Evolutionary conservation across 2,888 invertebrate genomes (phyloP).

Genomic region (Nasonia oneida): DNA sequence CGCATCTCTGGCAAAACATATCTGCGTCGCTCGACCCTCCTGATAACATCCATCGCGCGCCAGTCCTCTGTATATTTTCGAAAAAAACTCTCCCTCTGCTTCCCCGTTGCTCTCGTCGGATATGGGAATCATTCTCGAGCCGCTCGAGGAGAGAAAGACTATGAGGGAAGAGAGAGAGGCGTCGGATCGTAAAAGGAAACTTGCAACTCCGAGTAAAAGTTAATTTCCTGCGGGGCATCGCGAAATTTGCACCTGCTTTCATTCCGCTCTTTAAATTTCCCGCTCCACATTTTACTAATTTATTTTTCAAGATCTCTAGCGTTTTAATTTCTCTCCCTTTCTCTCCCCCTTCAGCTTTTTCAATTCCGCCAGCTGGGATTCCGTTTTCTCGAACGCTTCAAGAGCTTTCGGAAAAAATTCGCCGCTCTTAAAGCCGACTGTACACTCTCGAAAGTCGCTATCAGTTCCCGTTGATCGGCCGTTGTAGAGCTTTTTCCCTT

Average conservation of each 20-base stretch:
- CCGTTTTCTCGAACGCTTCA: conserved; percentile 10
- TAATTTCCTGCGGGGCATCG: conserved; percentile 24
- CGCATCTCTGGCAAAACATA: not conserved
- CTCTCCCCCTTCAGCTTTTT: conserved; percentile 5
- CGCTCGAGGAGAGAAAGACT: not conserved
- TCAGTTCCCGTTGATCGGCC: too few species aligned
- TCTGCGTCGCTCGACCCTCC: not conserved
- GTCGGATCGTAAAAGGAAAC: conserved; percentile 18
- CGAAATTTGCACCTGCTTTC: conserved; percentile 20
- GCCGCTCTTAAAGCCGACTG: not conserved
- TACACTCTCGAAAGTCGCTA: not conserved
- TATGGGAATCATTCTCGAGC: not conserved
- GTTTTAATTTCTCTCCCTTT: conserved; percentile 32
- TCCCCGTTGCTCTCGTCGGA: not conserved
- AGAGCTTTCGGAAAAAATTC: not conserved
- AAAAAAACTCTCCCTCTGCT: not conserved
- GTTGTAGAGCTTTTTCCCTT: not conserved
- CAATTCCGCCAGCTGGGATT: not conserved
- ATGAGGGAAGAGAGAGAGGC: not conserved
- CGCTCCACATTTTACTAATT: conserved; percentile 25
- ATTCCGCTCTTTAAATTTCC: conserved; percentile 15
- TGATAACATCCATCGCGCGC: not conserved
- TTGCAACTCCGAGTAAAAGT: conserved; percentile 5
- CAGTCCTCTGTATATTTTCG: not conserved
- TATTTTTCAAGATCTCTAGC: conserved; percentile 37